Percentiles rank a stretch among this genome's conserved stretches.
These are phyloP conservation scores for Stenodera caucasica DNA, from an alignment of 2,888 invertebrate genomes.

Conservation along the genomic window DNA sequence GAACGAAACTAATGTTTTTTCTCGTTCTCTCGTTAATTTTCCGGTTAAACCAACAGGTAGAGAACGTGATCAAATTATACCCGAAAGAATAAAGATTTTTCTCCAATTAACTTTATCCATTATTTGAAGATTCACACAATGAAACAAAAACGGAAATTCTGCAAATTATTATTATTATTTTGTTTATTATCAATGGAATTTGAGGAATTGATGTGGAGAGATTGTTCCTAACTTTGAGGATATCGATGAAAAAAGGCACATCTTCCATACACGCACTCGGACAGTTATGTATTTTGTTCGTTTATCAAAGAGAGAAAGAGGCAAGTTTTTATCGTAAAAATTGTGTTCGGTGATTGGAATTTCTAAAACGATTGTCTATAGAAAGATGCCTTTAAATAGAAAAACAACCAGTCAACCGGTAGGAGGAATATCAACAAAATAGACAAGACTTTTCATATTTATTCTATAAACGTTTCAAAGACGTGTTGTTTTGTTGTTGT, in stretches of 20 bases:
- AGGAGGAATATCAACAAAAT: slow-evolving; percentile 11
- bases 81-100: no score
- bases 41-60: neutral
- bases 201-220: slow-evolving; percentile 2
- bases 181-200: neutral
- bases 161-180: no score
- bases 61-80: neutral
- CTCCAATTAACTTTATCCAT: no score
- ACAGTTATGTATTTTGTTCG: slow-evolving; percentile 27
- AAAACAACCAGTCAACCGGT: slow-evolving; percentile 23
- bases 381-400: slow-evolving; percentile 30
- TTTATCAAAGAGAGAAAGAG: slow-evolving; percentile 12
- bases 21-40: neutral
- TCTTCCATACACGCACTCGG: slow-evolving; percentile 18
- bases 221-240: no score
- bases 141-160: neutral
- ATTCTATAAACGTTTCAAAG: neutral
- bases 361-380: slow-evolving; percentile 36
- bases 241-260: slow-evolving; percentile 6
- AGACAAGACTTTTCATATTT: neutral
- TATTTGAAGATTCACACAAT: no score
- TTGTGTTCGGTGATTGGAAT: slow-evolving; percentile 34
- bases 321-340: slow-evolving; percentile 33
- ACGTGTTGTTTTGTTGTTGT: neutral
- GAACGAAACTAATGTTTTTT: neutral